A percentile compares a stretch with the other conserved stretches of the same genome.
Conservation (phyloP, 2,888 invertebrate species). For the Drosophila niveifrons region DNA sequence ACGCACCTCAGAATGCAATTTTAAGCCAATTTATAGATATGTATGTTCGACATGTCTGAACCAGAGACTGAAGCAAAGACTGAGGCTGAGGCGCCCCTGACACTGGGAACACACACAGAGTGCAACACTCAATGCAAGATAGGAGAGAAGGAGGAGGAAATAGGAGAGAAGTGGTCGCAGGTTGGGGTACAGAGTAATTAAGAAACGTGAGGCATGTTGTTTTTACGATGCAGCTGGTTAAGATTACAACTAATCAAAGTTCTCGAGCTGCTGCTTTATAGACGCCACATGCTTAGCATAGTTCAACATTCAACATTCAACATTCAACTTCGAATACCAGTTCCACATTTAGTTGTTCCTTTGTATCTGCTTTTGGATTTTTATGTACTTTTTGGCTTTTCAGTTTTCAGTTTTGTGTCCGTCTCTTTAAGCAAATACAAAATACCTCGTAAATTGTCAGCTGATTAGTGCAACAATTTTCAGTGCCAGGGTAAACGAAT, state of each 20-base stretch:
- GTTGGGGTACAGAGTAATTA: conserved; percentile 40
- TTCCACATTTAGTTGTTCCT: conserved; percentile 10
- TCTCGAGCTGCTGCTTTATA: conserved; percentile 39
- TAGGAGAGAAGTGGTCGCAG: conserved; percentile 1
- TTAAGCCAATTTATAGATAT: conserved; percentile 56
- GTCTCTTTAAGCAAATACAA: conserved; percentile 58
- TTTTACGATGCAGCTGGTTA: conserved; percentile 66
- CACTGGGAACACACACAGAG: conserved; percentile 39
- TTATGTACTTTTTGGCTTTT: conserved; percentile 48
- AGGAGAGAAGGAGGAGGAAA: not conserved
- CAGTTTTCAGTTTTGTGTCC: conserved; percentile 22
- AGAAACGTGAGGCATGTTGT: conserved; percentile 39
- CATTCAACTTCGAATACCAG: conserved; percentile 38
- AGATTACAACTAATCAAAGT: conserved; percentile 73
- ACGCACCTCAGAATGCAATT: conserved; percentile 49
- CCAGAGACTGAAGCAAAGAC: not conserved
- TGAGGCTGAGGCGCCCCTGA: conserved; percentile 21
- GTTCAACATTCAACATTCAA: conserved; percentile 43
- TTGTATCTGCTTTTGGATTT: conserved; percentile 26
- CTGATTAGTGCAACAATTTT: conserved; percentile 78
- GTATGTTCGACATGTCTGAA: conserved; percentile 33
- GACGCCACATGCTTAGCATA: conserved; percentile 69
- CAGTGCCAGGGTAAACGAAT: conserved; percentile 59
- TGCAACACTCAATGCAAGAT: not conserved
- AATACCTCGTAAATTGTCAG: conserved; percentile 71